Evolutionary conservation across 2,888 invertebrate genomes (phyloP), one percentile per base, ranked within the genome.

Genomic region (Hartigia nigra): DNA sequence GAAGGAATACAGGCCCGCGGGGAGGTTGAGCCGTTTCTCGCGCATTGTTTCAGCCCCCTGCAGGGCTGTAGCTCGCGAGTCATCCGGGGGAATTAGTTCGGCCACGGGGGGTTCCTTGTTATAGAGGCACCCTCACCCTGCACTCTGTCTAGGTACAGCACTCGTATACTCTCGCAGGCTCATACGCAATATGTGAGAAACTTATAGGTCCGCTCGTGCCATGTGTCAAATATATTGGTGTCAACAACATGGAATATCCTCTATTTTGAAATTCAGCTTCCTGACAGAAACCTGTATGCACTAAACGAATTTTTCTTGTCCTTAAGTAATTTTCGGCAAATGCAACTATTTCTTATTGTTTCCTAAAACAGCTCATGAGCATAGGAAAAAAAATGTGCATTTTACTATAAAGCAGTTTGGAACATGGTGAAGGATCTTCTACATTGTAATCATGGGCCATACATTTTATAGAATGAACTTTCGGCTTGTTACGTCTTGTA

Each of bases 1-100:
- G 37, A 79, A 80, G 82, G 80, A 78, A 76, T 78, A 82, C 80
- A 77, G 80, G 76, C 79, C 74, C 81, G 78, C 77, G 70, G 79
- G 78, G 76, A 74, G 78, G 78, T 75, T 76, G 86, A 86, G 84
- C 83, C 86, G 86, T 85, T 88, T 90, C 89, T 88, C 88, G 89
- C 89, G 89, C 89, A 91, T 91, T 91, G 90, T 91, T 90, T 91
- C 91, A 91, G 90, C 88, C 90, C 89, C 90, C 90, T 87, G 91
- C 89, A 83, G 91, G 86, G 90, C 85, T 83, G 83, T 83, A 85
- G 89, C 89, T 87, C 90, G 89, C 91, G 90, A 91, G 91, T 91
- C 91, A 91, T 91, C 88, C 90, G 89, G 87, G 89, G 88, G 90
- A 91, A 91, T 91, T 91, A 91, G 90, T 88, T 91, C 89, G 89